Conservation (phyloP, 1,140 invertebrate species). For the Schlechtendalia chinensis region DNA sequence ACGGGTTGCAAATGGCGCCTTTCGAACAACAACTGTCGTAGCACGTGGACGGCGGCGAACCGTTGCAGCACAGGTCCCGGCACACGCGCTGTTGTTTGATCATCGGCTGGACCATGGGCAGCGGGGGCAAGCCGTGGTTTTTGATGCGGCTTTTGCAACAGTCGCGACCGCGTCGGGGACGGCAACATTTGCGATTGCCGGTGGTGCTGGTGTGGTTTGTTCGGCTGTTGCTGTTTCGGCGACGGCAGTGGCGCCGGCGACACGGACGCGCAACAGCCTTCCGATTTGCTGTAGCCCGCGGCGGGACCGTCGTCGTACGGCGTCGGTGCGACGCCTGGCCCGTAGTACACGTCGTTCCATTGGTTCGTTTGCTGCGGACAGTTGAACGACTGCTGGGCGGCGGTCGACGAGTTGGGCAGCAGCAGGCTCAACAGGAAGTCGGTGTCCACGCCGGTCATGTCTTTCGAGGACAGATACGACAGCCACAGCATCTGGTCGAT, state of each 20-base stretch:
- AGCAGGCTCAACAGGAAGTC: background rate
- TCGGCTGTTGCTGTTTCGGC: background rate
- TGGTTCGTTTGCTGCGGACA: background rate
- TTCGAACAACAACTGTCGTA: background rate
- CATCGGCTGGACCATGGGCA: background rate
- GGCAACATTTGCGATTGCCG: background rate
- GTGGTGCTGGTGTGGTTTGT: background rate
- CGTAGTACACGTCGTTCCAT: slow-evolving; percentile 18
- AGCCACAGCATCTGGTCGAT: slow-evolving; percentile 22
- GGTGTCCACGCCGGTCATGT: background rate
- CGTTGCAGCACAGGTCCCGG: background rate
- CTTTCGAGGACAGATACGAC: slow-evolving; percentile 23
- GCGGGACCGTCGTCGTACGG: background rate
- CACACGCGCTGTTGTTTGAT: background rate
- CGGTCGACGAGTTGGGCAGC: background rate
- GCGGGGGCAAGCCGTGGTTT: background rate
- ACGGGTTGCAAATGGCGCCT: background rate
- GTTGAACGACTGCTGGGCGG: background rate
- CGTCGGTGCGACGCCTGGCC: background rate
- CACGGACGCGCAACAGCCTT: background rate
- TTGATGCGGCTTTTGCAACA: background rate
- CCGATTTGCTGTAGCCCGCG: background rate
- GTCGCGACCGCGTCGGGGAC: background rate
- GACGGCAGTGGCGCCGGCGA: background rate
- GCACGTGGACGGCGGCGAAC: background rate